A percentile compares a stretch with the other conserved stretches of the same genome.
Evolutionary conservation across 1,140 invertebrate genomes (phyloP).

Genomic region (Drosophila ercepeae): DNA sequence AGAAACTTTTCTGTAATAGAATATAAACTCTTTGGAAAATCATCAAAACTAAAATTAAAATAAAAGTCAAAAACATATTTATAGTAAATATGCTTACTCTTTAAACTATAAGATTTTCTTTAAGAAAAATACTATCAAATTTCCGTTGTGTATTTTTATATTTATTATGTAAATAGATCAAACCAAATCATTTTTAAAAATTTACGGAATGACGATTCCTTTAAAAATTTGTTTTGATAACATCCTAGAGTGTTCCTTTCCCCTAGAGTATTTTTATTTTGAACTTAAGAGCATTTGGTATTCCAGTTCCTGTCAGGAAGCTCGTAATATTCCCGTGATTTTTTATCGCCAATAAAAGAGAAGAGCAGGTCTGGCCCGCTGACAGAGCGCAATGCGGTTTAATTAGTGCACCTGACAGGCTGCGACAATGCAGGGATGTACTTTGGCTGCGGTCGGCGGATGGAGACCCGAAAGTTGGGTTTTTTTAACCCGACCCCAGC

Average conservation of each 20-base stretch:
- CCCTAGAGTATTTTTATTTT: no score
- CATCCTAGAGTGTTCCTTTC: no score
- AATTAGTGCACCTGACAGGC: slow-evolving; percentile 44
- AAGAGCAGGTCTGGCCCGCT: neutral
- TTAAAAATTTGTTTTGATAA: no score
- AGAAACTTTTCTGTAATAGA: neutral
- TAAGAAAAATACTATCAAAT: no score
- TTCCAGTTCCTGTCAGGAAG: neutral
- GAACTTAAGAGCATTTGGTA: slow-evolving; percentile 3
- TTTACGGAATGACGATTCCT: no score
- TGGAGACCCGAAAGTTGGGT: slow-evolving; percentile 6
- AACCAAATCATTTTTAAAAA: no score
- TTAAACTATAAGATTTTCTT: no score
- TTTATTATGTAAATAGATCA: no score
- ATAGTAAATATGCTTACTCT: no score
- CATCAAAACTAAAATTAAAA: neutral
- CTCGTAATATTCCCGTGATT: neutral
- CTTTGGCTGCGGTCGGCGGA: slow-evolving; percentile 14
- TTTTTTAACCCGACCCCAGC: neutral
- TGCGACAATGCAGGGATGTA: slow-evolving; percentile 6
- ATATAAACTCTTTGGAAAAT: no score
- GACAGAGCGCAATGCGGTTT: slow-evolving; percentile 36
- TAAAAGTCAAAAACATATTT: no score
- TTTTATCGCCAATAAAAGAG: slow-evolving; percentile 3
- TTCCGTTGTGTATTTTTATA: no score